Evolutionary conservation across 2,888 invertebrate species (phyloP).

Genomic region (Therioaphis trifolii): DNA sequence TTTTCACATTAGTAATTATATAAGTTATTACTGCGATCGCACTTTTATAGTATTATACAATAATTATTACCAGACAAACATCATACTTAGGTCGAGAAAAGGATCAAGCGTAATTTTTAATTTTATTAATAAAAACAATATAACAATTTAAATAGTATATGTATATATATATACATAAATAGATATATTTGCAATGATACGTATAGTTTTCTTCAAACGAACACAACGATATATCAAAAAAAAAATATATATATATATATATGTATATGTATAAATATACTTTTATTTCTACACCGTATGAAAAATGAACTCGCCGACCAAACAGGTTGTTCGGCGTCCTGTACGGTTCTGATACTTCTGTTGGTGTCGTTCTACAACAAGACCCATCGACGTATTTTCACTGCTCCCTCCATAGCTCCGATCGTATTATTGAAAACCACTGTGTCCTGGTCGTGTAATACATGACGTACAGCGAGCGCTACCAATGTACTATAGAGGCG

Average conservation of each 20-base stretch:
- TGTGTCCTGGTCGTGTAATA: slow-evolving; percentile 1
- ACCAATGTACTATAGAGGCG: not conserved
- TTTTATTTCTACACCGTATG: slow-evolving; percentile 12
- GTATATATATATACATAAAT: not conserved
- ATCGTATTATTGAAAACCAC: slow-evolving; percentile 45
- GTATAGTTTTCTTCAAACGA: too few relatives aligned
- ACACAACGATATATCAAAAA: not conserved
- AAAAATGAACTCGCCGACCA: slow-evolving; percentile 45
- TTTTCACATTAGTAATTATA: not conserved
- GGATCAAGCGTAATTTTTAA: not conserved
- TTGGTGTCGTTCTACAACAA: slow-evolving; percentile 8
- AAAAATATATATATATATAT: not conserved
- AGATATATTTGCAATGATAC: too few relatives aligned
- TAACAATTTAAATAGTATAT: not conserved
- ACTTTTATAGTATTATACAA: not conserved
- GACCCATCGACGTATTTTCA: slow-evolving; percentile 52
- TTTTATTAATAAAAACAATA: not conserved
- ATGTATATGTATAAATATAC: slow-evolving; percentile 1
- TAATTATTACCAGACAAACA: not conserved
- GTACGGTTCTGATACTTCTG: slow-evolving; percentile 55
- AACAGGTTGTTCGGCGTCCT: slow-evolving; percentile 35
- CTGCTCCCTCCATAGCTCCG: slow-evolving; percentile 44
- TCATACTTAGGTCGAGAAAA: not conserved
- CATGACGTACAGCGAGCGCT: slow-evolving; percentile 31
- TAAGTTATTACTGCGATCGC: not conserved